phyloP scores from a whole-genome alignment of 2,113 vertebrate species.

The Galbula dea region DNA sequence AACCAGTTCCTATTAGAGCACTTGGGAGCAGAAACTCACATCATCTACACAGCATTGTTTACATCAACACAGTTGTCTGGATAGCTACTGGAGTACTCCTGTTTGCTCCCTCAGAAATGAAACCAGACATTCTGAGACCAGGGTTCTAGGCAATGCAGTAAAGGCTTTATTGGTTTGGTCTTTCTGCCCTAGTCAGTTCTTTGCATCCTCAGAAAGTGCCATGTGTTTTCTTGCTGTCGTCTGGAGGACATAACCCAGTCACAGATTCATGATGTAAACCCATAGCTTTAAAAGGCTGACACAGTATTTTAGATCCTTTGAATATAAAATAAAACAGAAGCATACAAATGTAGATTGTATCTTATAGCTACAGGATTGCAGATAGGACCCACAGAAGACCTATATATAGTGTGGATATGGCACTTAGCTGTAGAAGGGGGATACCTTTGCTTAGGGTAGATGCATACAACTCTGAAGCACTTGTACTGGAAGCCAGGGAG shows the following conservation, averaged over 20 bases:
- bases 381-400: not conserved
- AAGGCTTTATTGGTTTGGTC: not conserved
- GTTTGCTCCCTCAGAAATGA: not conserved
- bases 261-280: not conserved
- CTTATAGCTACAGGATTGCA: rapidly evolving
- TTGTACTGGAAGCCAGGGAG: not conserved
- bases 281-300: rapidly evolving
- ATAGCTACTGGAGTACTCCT: not conserved
- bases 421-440: not conserved
- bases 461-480: not conserved
- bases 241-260: not conserved
- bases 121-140: not conserved
- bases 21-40: rapidly evolving
- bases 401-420: rapidly evolving
- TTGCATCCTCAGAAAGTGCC: not conserved
- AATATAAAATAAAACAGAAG: not conserved
- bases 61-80: not conserved
- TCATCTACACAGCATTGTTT: rapidly evolving
- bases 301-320: not conserved
- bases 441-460: not conserved
- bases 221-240: not conserved
- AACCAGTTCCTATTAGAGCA: not conserved
- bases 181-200: not conserved
- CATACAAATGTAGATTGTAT: rapidly evolving
- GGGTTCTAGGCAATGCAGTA: not conserved